Base-by-base conservation (phyloP, 2,113 vertebrate genomes). In the Gopherus evgoodei region DNA sequence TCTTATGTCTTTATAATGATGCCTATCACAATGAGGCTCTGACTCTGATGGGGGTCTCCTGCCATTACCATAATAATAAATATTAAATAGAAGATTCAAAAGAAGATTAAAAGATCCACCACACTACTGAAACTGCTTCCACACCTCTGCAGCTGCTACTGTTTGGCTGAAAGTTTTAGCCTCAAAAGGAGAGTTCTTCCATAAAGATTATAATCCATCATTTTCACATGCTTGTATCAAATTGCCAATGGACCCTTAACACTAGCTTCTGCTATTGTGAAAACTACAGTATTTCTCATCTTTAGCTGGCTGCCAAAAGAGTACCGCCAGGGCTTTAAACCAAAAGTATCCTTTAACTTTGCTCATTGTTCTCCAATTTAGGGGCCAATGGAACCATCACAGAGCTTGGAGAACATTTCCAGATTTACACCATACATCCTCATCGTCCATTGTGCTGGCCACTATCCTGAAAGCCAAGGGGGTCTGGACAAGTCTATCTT, bases 1-100 rank as follows among this genome's bases (percentile, higher is more conserved):
- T 80, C 57, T 19, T 79, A 59, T 0, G 0, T 54, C 27, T 38
- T 83, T 1, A 0, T 2, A 6, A 6, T 42, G 69, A 22, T 38
- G 89, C 0, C 0, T 89, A 89, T 8, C 78, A 54, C 59, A 83
- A 25, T 0, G 81, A 76, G n/a, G 91, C 83, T 76, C 16, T 35
- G 19, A 62, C 11, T 35, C 83, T 65, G 92, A 53, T 42, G 29
- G 72, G 79, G 84, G 14, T 81, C 87, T 38, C 0, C 5, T 25
- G 31, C 29, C 62, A 80, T 11, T 59, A 76, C 14, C 0, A 0
- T 21, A 86, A 88, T 0, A 92, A 22, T 17, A 56, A 91, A 53
- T 75, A 69, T 42, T 54, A 92, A 83, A 90, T 31, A 86, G 38
- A 76, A 49, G 3, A 4, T 38, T 88, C 1, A 1, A 78, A 94